Base-by-base conservation (phyloP, 2,888 invertebrate species). In the Trilocha varians region DNA sequence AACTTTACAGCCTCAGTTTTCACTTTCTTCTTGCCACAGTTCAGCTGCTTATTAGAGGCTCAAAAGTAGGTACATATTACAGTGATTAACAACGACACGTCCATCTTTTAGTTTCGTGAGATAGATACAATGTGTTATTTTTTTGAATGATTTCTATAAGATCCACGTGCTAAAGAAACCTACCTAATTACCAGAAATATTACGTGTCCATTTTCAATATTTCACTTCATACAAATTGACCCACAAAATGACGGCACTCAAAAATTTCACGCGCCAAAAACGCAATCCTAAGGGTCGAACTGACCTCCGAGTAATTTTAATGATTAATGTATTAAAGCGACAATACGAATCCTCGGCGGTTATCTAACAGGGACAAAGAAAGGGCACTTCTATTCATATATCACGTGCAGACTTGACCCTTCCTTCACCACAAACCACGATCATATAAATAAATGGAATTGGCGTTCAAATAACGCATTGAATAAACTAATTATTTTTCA, bases 361-460 rank as follows among this genome's bases (percentile, higher is more conserved):
- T 75, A 75, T 73, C 73, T 70, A 53, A 55, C 58, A 54, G 47
- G 61, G 53, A 73, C 76, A 74, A 75, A 72, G 73, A 70, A 70
- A 72, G 73, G 80, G 72, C 64, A 54, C 51, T 43, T 66, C 75
- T 70, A 77, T 78, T 78, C 80, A 79, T 74, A 78, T 65, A 73
- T 80, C 82, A 79, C 59, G 65, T 62, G 66, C 82, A 82, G 79
- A 65, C 69, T 76, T 80, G 79, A 79, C 79, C 82, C 79, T 78
- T 79, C 65, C 65, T 58, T 57, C 51, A 52, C 57, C 58, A 44
- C 57, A 53, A 46, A 47, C 45, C 47, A 47, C 49, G 50, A 43
- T 37, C 46, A 50, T 40, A 44, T 48, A 49, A 6, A 38, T 37
- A 40, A 47, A 59, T 59, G 43, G 59, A 65, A 49, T 47, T 32